phyloP scores from a whole-genome alignment of 2,113 vertebrate genomes.

The Dunckerocampus dactyliophorus region DNA sequence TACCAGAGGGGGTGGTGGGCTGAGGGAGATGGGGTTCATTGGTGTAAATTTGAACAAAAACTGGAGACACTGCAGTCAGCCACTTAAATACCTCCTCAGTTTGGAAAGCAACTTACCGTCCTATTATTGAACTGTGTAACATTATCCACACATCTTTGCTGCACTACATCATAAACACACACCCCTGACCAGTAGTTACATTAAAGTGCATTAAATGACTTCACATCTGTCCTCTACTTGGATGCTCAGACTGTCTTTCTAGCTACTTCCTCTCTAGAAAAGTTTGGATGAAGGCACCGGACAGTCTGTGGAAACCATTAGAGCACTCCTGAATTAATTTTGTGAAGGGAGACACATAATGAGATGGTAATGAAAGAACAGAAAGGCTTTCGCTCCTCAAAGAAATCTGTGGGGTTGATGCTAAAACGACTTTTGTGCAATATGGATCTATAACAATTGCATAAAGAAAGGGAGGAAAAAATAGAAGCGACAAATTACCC shows the following conservation, averaged over 20 bases:
- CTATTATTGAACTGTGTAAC: background rate
- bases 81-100: conserved; percentile 21
- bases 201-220: conserved; percentile 19
- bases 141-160: background rate
- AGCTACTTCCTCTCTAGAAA: background rate
- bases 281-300: conserved; percentile 11
- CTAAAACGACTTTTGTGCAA: conserved; percentile 48
- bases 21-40: conserved; percentile 34
- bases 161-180: conserved; percentile 13
- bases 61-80: conserved; percentile 24
- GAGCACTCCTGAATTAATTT: conserved; percentile 46
- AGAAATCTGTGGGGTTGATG: conserved; percentile 54
- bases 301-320: conserved; percentile 44
- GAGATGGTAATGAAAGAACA: conserved; percentile 65
- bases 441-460: conserved; percentile 64
- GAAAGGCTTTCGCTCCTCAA: conserved; percentile 51
- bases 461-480: conserved; percentile 45
- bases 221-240: conserved; percentile 17
- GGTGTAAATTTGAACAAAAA: conserved; percentile 30
- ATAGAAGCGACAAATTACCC: conserved; percentile 52
- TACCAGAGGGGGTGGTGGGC: conserved; percentile 37
- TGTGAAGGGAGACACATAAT: conserved; percentile 55
- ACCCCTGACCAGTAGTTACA: conserved; percentile 9
- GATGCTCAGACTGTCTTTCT: conserved; percentile 15
- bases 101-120: conserved; percentile 37